Conservation (phyloP, 1,140 invertebrate species). For the Whitmania pigra region DNA sequence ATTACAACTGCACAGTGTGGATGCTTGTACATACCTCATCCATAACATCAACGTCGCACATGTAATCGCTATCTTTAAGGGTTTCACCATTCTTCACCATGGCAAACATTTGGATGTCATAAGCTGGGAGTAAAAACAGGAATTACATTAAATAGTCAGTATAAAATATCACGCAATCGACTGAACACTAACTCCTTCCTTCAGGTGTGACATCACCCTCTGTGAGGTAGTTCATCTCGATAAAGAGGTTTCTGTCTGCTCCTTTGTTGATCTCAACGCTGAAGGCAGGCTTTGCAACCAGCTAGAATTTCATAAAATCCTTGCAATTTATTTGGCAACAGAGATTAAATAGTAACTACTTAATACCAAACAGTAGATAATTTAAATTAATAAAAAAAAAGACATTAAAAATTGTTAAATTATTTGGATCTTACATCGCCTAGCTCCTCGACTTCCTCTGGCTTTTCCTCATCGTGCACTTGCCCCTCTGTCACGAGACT, state of each 20-base stretch:
- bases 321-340: background rate
- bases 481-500: conserved; percentile 58
- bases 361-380: background rate
- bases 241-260: conserved; percentile 50
- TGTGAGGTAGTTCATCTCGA: too few species aligned
- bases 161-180: too few species aligned
- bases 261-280: conserved; percentile 60
- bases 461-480: background rate
- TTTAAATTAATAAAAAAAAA: background rate
- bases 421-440: background rate
- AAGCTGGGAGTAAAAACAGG: too few species aligned
- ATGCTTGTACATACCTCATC: too few species aligned
- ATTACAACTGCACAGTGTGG: too few species aligned
- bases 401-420: background rate
- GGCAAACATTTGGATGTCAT: too few species aligned
- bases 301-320: conserved; percentile 41
- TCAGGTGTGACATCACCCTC: too few species aligned
- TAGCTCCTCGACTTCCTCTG: background rate
- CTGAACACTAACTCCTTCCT: too few species aligned
- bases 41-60: too few species aligned
- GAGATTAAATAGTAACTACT: background rate
- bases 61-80: too few species aligned
- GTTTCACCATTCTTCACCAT: too few species aligned
- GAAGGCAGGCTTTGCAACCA: conserved; percentile 75
- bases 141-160: too few species aligned